These are phyloP conservation scores for Cochlearius cochlearius DNA, from an alignment of 2,113 vertebrate genomes.

Conservation along the genomic window DNA sequence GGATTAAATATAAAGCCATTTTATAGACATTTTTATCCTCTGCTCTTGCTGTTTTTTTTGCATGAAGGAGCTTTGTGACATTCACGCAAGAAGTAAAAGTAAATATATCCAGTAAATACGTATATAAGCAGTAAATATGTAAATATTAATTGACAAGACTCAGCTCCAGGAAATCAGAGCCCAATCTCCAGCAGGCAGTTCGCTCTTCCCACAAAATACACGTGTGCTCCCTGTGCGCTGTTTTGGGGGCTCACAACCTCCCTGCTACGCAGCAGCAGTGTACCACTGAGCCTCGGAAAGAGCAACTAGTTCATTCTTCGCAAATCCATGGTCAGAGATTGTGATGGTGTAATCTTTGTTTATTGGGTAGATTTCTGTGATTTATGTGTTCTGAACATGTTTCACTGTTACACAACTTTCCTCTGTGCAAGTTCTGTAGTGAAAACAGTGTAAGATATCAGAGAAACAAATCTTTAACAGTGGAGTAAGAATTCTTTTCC, in stretches of 20 bases:
- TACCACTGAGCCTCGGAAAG: neutral
- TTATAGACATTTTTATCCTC: neutral
- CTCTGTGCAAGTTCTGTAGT: neutral
- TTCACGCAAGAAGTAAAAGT: no score
- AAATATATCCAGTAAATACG: neutral
- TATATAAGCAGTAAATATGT: neutral
- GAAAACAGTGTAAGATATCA: neutral
- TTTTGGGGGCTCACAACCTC: neutral
- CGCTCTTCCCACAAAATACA: neutral
- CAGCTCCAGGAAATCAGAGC: neutral
- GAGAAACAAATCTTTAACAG: neutral
- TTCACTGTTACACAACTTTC: neutral
- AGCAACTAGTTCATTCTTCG: neutral
- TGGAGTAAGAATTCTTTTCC: neutral
- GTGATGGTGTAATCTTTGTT: neutral
- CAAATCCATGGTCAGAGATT: neutral
- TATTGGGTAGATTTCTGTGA: neutral
- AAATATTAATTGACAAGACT: neutral
- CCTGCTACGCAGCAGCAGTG: neutral
- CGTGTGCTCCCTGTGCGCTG: accelerated
- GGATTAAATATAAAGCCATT: neutral
- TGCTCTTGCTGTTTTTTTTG: neutral
- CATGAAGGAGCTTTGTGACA: neutral
- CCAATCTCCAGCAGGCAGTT: neutral
- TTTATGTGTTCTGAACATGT: neutral